phyloP scores from a whole-genome alignment of 2,888 invertebrate genomes.

The Mesopsocus fuscifrons region DNA sequence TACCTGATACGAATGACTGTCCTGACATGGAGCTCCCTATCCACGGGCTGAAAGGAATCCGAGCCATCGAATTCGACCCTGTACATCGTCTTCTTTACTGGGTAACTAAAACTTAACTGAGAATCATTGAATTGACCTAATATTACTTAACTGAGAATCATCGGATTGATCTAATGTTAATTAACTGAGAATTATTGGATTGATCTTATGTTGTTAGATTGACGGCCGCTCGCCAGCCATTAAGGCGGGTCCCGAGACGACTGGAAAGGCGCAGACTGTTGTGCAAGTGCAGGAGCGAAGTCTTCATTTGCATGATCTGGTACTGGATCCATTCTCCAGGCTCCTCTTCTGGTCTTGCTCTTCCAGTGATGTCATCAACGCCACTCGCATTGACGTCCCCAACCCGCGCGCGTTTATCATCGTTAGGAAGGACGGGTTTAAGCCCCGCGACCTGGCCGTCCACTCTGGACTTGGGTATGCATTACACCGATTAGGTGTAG shows the following conservation, averaged over 20 bases:
- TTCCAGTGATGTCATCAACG: slow-evolving; percentile 69
- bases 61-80: slow-evolving; percentile 77
- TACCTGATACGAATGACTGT: slow-evolving; percentile 60
- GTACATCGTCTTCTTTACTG: slow-evolving; percentile 47
- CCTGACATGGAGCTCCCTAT: slow-evolving; percentile 66
- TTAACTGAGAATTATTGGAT: neutral
- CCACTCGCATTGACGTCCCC: slow-evolving; percentile 43
- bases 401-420: slow-evolving; percentile 32
- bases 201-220: slow-evolving; percentile 35
- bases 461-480: slow-evolving; percentile 61
- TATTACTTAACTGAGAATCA: slow-evolving; percentile 1
- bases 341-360: slow-evolving; percentile 79
- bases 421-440: slow-evolving; percentile 52
- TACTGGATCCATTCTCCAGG: slow-evolving; percentile 65
- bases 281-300: slow-evolving; percentile 14
- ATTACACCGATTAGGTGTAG: slow-evolving; percentile 9
- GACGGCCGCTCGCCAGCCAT: slow-evolving; percentile 62
- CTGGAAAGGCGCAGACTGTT: neutral
- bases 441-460: slow-evolving; percentile 65
- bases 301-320: slow-evolving; percentile 58
- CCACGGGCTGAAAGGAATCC: slow-evolving; percentile 54
- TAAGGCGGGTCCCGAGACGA: slow-evolving; percentile 22
- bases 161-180: too few species aligned
- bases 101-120: slow-evolving; percentile 27
- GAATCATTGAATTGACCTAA: too few species aligned